These are phyloP conservation scores for crab-eating macaque (Macaca fascicularis) DNA, from an alignment of 2,113 vertebrate genomes.

Conservation along the genomic window DNA sequence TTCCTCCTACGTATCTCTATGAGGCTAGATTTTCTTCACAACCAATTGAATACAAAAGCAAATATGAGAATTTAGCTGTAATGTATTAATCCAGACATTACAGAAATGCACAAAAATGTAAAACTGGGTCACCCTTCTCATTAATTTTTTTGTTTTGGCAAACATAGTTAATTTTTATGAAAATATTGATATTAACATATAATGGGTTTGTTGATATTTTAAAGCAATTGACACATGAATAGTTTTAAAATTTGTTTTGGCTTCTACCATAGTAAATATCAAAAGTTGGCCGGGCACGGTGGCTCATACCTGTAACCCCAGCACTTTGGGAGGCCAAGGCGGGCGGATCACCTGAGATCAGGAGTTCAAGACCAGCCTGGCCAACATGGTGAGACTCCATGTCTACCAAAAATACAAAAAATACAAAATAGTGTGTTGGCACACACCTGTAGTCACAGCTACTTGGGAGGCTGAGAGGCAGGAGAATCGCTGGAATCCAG, in stretches of 20 bases:
- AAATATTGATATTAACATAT: slow-evolving; percentile 7
- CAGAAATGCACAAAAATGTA: not conserved
- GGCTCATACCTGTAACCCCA: not conserved
- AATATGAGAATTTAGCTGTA: not conserved
- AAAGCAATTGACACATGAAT: not conserved
- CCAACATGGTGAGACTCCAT: not conserved
- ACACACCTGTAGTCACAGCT: not conserved
- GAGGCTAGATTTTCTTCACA: not conserved
- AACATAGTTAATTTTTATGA: not conserved
- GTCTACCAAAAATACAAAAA: not conserved
- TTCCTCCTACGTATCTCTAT: not conserved
- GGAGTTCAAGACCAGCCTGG: not conserved
- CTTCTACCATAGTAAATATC: not conserved
- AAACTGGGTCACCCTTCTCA: not conserved
- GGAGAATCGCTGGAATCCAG: too few species aligned
- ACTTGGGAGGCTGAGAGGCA: not conserved
- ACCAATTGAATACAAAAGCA: not conserved
- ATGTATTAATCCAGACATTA: not conserved
- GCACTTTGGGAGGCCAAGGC: not conserved
- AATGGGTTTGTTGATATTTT: not conserved
- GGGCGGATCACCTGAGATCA: not conserved
- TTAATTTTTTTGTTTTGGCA: not conserved
- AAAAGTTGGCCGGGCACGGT: not conserved
- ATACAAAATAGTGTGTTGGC: not conserved
- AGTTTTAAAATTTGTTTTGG: not conserved